Base-by-base conservation (phyloP, 2,113 vertebrate species). In the Pedetes capensis region DNA sequence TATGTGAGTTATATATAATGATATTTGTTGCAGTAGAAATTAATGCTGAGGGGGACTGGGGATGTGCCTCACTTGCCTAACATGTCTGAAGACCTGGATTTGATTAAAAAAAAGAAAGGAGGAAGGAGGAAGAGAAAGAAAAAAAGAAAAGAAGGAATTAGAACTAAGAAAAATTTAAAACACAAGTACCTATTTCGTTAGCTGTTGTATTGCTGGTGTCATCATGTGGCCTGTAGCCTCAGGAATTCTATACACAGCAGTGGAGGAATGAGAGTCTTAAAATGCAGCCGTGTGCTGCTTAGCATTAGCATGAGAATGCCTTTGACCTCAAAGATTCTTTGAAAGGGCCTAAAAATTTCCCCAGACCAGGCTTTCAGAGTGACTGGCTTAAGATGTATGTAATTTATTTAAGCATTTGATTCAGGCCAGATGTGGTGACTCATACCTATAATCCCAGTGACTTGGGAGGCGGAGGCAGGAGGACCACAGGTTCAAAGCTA, bases 1-100 rank as follows among this genome's bases (percentile, higher is more conserved):
- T 51, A 29, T 89, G 11, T 86, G 37, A n/a, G n/a, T 87, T 68
- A 22, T 66, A 34, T 74, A 20, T 92, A 47, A 47, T 91, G 39
- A 18, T 85, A 37, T 47, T 76, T 93, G 64, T 68, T 95, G 17
- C 72, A 39, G 78, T 93, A 44, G 51, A 93, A 89, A 96, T 76
- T 81, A 51, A 76, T 57, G 44, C 39, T 87, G 63, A 53, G 53
- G 39, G 47, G n/a, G n/a, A n/a, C n/a, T n/a, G n/a, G n/a, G n/a
- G n/a, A n/a, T n/a, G n/a, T n/a, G n/a, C n/a, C n/a, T n/a, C n/a
- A n/a, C n/a, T n/a, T n/a, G n/a, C n/a, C n/a, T n/a, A n/a, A n/a
- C n/a, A n/a, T n/a, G n/a, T n/a, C n/a, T n/a, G n/a, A n/a, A n/a
- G n/a, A n/a, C n/a, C n/a, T n/a, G n/a, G n/a, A n/a, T n/a, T n/a